Percentiles rank a stretch among this genome's conserved stretches.
Conservation (phyloP, 2,888 invertebrate genomes). For the Acleris emargana region DNA sequence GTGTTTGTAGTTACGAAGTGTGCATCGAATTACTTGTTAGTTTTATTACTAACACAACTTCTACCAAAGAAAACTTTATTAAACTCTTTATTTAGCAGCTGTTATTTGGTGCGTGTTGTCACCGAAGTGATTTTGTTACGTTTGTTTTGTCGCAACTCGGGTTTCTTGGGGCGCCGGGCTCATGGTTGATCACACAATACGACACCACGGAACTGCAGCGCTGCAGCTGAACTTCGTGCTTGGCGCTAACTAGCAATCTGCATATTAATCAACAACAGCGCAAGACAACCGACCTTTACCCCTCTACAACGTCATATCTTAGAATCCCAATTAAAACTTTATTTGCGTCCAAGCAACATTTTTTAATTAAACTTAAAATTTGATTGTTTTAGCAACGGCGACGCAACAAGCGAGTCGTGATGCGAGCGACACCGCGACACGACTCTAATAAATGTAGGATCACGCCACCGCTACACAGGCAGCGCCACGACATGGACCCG, state of each 20-base stretch:
- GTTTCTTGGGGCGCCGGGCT: slow-evolving; percentile 8
- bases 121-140: slow-evolving; percentile 12
- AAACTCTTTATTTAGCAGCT: too few species aligned
- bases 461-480: background rate
- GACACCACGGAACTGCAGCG: slow-evolving; percentile 33
- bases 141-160: slow-evolving; percentile 8
- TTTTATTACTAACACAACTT: too few species aligned
- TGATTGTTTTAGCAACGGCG: slow-evolving; percentile 1
- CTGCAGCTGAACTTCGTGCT: slow-evolving; percentile 42
- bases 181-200: slow-evolving; percentile 34
- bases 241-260: slow-evolving; percentile 40
- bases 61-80: too few species aligned
- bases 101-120: background rate
- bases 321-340: background rate
- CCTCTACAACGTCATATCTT: slow-evolving; percentile 18
- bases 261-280: slow-evolving; percentile 37
- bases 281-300: slow-evolving; percentile 20
- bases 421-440: slow-evolving; percentile 8
- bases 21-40: too few species aligned
- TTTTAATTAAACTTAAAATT: slow-evolving; percentile 8
- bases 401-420: slow-evolving; percentile 12
- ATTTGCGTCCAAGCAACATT: background rate
- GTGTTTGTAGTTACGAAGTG: too few species aligned
- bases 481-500: background rate
- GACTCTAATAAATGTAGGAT: slow-evolving; percentile 11